phyloP scores from a whole-genome alignment of 1,140 invertebrate genomes.

The Bombus impatiens region DNA sequence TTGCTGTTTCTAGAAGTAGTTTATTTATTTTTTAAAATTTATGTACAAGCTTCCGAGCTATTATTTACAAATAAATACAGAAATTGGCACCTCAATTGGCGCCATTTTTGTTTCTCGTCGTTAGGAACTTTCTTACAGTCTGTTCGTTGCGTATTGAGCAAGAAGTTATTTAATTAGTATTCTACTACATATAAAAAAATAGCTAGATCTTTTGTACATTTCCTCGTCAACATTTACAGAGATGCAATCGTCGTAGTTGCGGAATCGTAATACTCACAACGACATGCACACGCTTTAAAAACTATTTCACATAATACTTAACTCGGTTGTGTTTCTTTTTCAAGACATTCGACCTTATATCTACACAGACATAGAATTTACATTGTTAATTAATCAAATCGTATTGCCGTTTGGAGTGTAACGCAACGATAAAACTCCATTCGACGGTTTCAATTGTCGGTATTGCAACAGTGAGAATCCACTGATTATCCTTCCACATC shows the following conservation, averaged over 20 bases:
- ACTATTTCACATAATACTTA: background rate
- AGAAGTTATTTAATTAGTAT: slow-evolving; percentile 40
- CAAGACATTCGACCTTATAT: background rate
- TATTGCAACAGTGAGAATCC: too few species aligned
- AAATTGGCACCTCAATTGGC: slow-evolving; percentile 34
- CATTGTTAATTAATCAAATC: background rate
- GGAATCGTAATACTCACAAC: background rate
- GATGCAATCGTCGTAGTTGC: background rate
- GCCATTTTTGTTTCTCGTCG: slow-evolving; percentile 56
- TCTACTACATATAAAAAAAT: slow-evolving; percentile 56
- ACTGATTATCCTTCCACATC: background rate
- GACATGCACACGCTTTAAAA: background rate
- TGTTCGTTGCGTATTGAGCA: slow-evolving; percentile 79
- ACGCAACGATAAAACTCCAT: too few species aligned
- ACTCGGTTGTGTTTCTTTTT: background rate
- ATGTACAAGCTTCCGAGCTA: slow-evolving; percentile 70
- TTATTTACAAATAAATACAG: slow-evolving; percentile 82
- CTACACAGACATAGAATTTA: background rate
- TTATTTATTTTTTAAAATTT: slow-evolving; percentile 46
- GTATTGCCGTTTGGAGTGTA: too few species aligned
- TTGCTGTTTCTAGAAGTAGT: background rate
- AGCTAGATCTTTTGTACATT: slow-evolving; percentile 40
- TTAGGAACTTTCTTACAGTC: slow-evolving; percentile 82
- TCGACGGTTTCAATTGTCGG: too few species aligned
- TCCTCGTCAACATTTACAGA: background rate